These are phyloP conservation scores for Pachycephala philippinensis DNA, from an alignment of 2,113 vertebrate genomes.

Conservation along the genomic window DNA sequence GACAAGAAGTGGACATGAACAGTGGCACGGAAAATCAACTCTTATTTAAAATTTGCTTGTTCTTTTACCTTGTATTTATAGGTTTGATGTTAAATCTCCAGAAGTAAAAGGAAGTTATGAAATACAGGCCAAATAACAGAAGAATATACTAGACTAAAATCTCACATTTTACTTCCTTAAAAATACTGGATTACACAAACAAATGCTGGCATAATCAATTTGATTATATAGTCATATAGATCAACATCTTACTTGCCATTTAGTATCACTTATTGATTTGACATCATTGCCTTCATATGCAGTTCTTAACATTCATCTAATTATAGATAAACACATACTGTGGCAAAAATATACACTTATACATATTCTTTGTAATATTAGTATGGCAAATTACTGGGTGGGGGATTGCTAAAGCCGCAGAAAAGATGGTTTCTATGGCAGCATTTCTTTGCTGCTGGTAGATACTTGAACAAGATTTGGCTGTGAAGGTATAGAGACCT, in stretches of 20 bases:
- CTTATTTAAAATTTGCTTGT: background rate
- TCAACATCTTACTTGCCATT: background rate
- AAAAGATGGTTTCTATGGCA: background rate
- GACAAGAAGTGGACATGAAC: background rate
- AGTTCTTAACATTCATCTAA: background rate
- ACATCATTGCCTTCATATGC: background rate
- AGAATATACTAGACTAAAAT: background rate
- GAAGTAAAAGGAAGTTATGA: background rate
- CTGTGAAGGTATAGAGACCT: background rate
- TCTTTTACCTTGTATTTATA: background rate
- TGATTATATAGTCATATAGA: background rate
- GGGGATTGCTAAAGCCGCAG: background rate
- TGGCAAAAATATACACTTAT: background rate
- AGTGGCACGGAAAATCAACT: background rate
- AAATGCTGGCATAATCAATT: background rate
- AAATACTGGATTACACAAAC: background rate
- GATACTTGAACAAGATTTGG: background rate
- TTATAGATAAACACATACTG: background rate
- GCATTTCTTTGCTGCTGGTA: background rate
- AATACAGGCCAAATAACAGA: background rate
- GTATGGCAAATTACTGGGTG: background rate
- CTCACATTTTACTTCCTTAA: background rate
- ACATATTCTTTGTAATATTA: background rate
- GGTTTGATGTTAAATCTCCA: background rate
- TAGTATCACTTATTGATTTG: background rate